Percentiles rank a stretch among this genome's conserved stretches.
These are phyloP conservation scores for Oeneis ivallda DNA, from an alignment of 2,888 invertebrate species.

Conservation along the genomic window DNA sequence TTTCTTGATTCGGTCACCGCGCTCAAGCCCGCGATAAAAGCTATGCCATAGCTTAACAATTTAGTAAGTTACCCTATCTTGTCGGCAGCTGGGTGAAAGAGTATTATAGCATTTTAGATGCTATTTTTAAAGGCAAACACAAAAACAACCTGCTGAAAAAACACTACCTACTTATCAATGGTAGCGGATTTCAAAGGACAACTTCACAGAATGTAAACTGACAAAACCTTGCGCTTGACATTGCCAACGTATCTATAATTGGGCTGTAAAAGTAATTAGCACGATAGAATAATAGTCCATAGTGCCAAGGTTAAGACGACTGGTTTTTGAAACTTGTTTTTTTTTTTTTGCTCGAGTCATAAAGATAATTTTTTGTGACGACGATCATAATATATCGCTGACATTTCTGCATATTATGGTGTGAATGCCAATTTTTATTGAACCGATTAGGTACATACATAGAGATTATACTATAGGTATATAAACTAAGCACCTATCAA, in stretches of 20 bases:
- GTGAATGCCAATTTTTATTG: conserved; percentile 14
- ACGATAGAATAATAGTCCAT: conserved; percentile 28
- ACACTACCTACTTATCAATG: too few species aligned
- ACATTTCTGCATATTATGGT: conserved; percentile 21
- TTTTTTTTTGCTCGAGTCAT: conserved; percentile 10
- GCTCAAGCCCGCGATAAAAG: too few species aligned
- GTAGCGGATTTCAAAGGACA: background rate
- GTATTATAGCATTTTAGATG: too few species aligned
- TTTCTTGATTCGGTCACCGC: too few species aligned
- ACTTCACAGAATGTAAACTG: background rate
- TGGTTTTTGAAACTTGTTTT: conserved; percentile 19
- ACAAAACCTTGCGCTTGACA: conserved; percentile 34
- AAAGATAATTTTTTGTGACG: conserved; percentile 26
- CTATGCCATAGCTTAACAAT: too few species aligned
- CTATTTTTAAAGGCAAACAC: too few species aligned
- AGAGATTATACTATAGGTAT: background rate
- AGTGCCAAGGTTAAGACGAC: conserved; percentile 31
- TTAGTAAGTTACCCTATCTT: too few species aligned
- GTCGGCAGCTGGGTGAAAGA: too few species aligned
- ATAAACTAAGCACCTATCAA: background rate
- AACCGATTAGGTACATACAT: background rate
- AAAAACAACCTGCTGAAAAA: too few species aligned
- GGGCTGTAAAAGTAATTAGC: conserved; percentile 33
- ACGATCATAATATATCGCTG: conserved; percentile 19
- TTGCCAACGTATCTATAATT: conserved; percentile 33